Conservation (phyloP, 2,888 invertebrate genomes). For the Chloroclystis v-ata region DNA sequence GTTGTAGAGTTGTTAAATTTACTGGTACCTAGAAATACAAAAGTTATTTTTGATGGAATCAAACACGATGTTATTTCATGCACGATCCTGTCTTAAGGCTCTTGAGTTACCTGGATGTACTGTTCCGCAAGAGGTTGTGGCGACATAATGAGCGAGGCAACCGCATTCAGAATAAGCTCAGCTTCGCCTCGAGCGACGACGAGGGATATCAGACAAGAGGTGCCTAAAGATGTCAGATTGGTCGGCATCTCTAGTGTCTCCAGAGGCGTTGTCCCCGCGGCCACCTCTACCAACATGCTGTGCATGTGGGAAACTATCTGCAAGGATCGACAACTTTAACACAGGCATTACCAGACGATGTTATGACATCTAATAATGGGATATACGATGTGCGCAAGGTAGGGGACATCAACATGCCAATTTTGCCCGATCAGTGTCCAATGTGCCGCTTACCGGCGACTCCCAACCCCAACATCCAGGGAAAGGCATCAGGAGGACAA, state of each 20-base stretch:
- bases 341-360: neutral
- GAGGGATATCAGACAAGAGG: conserved; percentile 93
- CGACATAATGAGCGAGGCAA: conserved; percentile 92
- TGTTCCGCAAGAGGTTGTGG: conserved; percentile 86
- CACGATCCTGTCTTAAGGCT: no score
- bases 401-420: conserved; percentile 15
- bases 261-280: conserved; percentile 78
- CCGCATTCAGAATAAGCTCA: conserved; percentile 91
- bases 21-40: conserved; percentile 90
- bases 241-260: conserved; percentile 74
- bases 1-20: conserved; percentile 90
- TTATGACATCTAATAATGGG: conserved; percentile 8
- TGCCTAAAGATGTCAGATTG: conserved; percentile 90
- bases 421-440: conserved; percentile 17
- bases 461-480: conserved; percentile 16
- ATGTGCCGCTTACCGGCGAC: conserved; percentile 15
- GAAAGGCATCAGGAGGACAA: conserved; percentile 16
- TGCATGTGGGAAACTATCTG: conserved; percentile 88
- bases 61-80: no score
- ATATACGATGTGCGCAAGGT: conserved; percentile 14
- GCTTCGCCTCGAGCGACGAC: conserved; percentile 96
- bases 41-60: conserved; percentile 29
- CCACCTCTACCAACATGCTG: conserved; percentile 88
- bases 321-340: conserved; percentile 34
- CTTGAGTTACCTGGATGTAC: conserved; percentile 86